Evolutionary conservation across 2,888 invertebrate genomes (phyloP).

Genomic region (Cataglyphis altisquamis): DNA sequence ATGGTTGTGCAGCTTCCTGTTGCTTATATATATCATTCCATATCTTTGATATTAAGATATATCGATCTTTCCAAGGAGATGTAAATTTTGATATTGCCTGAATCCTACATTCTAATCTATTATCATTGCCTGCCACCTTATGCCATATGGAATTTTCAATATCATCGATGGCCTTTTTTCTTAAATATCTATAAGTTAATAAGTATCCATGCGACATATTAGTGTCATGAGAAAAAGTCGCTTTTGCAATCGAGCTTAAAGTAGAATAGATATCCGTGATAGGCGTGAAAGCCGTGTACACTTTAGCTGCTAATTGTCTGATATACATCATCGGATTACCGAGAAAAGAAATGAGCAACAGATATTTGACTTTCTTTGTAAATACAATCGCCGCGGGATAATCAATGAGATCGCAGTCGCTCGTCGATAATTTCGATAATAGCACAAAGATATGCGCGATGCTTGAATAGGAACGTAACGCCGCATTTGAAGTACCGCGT

Average conservation of each 20-base stretch:
- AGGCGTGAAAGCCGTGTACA: conserved; percentile 79
- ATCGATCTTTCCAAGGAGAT: conserved; percentile 11
- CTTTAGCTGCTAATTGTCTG: conserved; percentile 82
- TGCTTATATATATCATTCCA: conserved; percentile 37
- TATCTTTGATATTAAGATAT: conserved; percentile 13
- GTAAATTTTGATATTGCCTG: too few species aligned
- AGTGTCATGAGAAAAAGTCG: conserved; percentile 39
- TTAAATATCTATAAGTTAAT: conserved; percentile 75
- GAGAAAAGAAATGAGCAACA: conserved; percentile 58
- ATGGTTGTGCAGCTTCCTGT: conserved; percentile 46
- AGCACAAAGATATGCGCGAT: conserved; percentile 85
- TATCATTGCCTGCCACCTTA: background rate
- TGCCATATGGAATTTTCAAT: background rate
- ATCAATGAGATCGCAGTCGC: conserved; percentile 79
- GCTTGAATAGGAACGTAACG: conserved; percentile 66
- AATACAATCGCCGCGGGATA: conserved; percentile 69
- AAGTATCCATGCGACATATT: conserved; percentile 82
- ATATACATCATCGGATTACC: conserved; percentile 78
- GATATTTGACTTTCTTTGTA: conserved; percentile 61
- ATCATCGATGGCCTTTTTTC: background rate
- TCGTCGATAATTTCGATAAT: conserved; percentile 84
- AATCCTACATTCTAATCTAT: background rate
- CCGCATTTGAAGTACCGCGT: conserved; percentile 43
- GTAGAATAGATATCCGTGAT: conserved; percentile 67
- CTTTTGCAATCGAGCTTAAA: conserved; percentile 65